Evolutionary conservation across 2,797 vertebrate genomes (phyloP), one percentile per base, ranked within the genome.

Genomic region (Margarornis squamiger): DNA sequence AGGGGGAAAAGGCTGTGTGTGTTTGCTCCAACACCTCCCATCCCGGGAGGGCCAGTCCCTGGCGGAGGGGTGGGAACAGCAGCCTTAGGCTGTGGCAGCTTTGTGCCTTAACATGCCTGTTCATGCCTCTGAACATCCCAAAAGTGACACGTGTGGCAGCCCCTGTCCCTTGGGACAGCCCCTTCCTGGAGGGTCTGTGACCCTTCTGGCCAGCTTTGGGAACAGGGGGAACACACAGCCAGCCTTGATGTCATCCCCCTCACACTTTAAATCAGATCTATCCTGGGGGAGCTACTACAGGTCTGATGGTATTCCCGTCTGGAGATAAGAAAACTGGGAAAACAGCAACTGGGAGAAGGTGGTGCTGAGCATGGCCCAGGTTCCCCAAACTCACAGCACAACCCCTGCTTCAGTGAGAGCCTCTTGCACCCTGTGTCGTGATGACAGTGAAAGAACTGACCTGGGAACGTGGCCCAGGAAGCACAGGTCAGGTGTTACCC

Each of bases 181-280:
- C 1, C 3, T 30, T 12, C 79, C 22, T 12, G 6, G 17, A 21
- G 32, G 63, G 32, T 39, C 71, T 19, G 45, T 24, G 30, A 11
- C 8, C 3, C 74, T 3, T 0, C 32, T 22, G 17, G 55, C 8
- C n/a, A 10, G 43, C 45, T 36, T 54, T 54, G 17, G 51, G 51
- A 52, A 18, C 51, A 26, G 48, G 48, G 55, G 62, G 62, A 26
- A 34, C 0, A 0, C 71, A 14, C 41, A 5, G 0, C 23, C 21
- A 19, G 43, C 73, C 73, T 6, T 14, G 26, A 4, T 22, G 67
- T 11, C 45, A 11, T 6, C 59, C 30, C 23, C 20, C 36, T 4
- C 2, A 0, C 18, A 4, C 49, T 38, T 9, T 10, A 8, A 51
- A 59, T 57, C 41, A 14, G 30, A 5, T 3, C 51, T 0, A 0